Conservation (phyloP, 1,140 invertebrate genomes). For the Amyelois transitella region DNA sequence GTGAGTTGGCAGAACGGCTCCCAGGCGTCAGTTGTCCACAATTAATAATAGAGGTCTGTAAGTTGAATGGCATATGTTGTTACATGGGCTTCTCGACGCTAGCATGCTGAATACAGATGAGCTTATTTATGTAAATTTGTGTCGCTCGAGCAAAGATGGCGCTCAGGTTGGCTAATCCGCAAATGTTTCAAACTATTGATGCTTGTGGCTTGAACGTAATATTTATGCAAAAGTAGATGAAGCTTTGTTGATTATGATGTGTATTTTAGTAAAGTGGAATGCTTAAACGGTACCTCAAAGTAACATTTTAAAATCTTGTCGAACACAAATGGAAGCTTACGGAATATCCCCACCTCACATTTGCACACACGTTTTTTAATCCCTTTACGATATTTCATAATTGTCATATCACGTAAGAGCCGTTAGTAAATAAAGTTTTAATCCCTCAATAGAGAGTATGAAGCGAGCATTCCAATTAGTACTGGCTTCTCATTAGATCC, state of each 20-base stretch:
- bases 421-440: slow-evolving; percentile 27
- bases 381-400: not conserved
- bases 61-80: slow-evolving; percentile 64
- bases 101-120: slow-evolving; percentile 68
- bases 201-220: not conserved
- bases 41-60: slow-evolving; percentile 62
- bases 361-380: too few species aligned
- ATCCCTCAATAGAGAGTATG: slow-evolving; percentile 25
- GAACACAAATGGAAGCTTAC: too few species aligned
- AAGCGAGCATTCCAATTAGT: slow-evolving; percentile 64
- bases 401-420: slow-evolving; percentile 15
- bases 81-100: slow-evolving; percentile 49
- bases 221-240: too few species aligned
- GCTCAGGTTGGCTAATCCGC: slow-evolving; percentile 49
- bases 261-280: too few species aligned
- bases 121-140: slow-evolving; percentile 69
- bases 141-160: slow-evolving; percentile 45
- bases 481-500: slow-evolving; percentile 54
- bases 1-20: slow-evolving; percentile 22
- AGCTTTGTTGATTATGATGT: too few species aligned
- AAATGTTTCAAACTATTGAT: slow-evolving; percentile 45
- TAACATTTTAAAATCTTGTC: too few species aligned
- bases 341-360: too few species aligned
- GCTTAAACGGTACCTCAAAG: too few species aligned
- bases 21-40: slow-evolving; percentile 50